Base-by-base conservation (phyloP, 1,140 invertebrate species). In the Heliconius congener region DNA sequence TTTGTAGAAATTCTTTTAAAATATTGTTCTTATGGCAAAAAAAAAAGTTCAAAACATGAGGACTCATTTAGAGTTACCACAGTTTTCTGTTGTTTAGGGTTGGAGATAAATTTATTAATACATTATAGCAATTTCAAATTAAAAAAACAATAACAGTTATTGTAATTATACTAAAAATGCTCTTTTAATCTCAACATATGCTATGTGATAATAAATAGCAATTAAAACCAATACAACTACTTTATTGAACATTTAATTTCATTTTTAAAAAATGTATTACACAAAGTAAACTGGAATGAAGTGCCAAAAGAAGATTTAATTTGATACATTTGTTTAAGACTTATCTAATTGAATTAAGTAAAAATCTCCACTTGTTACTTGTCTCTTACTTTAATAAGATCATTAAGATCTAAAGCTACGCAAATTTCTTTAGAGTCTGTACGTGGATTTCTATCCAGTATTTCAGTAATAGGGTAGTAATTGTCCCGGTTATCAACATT, bases 401-500 rank as follows among this genome's bases (percentile, higher is more conserved):
- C 94, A 83, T 93, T 89, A 81, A 95, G 93, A 89, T 95, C 90
- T 91, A 95, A 86, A 83, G 94, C 94, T 90, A 95, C 94, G 88
- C 94, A 95, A 85, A 94, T 93, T 90, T 95, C 94, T 83, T 95
- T 95, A 46, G 93, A 91, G 76, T 94, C 94, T 57, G 94, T 95
- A 82, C 90, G 92, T 76, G 94, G 94, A 86, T 95, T 95, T 76
- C 92, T 88, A 81, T 95, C 94, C 88, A 95, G 84, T 83, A 95
- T 95, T 89, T 95, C 94, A 77, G 94, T 95, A 57, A 95, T 95
- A 52, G 95, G 94, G 84, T 95, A 95, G 86, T 96, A 97, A 90
- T 96, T 96, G 66, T 96, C 96, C 89, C 96, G 95, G 83, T 96
- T 96, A 87, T 95, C 95, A 81, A 95, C 95, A 84, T 96, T 96